Conservation (phyloP, 2,888 invertebrate species). For the Tenthredo mesomela region DNA sequence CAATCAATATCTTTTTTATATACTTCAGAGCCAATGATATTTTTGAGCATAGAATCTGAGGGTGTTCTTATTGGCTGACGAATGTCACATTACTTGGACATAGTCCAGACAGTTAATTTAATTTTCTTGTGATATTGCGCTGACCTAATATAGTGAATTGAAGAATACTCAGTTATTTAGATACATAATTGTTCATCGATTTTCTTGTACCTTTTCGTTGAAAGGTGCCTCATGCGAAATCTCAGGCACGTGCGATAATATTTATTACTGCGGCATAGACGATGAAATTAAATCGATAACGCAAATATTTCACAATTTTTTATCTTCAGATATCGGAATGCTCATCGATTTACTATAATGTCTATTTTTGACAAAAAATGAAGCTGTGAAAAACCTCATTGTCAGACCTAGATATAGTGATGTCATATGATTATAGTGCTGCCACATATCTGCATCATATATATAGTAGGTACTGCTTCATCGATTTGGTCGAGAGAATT, state of each 20-base stretch:
- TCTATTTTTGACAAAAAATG: background rate
- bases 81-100: background rate
- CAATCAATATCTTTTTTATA: background rate
- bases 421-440: background rate
- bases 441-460: too few relatives aligned
- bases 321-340: background rate
- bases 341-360: background rate
- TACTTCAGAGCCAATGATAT: background rate
- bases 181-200: background rate
- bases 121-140: background rate
- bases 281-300: background rate
- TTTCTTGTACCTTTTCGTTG: background rate
- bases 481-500: background rate
- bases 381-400: background rate
- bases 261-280: conserved; percentile 3
- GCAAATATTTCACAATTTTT: background rate
- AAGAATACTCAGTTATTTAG: background rate
- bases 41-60: background rate
- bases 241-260: background rate
- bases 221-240: background rate
- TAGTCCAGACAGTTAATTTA: background rate
- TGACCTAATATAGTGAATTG: background rate
- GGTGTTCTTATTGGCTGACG: background rate
- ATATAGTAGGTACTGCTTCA: background rate
- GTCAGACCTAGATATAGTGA: background rate